phyloP scores from a whole-genome alignment of 2,888 invertebrate species.

The Lithophane leautieri region DNA sequence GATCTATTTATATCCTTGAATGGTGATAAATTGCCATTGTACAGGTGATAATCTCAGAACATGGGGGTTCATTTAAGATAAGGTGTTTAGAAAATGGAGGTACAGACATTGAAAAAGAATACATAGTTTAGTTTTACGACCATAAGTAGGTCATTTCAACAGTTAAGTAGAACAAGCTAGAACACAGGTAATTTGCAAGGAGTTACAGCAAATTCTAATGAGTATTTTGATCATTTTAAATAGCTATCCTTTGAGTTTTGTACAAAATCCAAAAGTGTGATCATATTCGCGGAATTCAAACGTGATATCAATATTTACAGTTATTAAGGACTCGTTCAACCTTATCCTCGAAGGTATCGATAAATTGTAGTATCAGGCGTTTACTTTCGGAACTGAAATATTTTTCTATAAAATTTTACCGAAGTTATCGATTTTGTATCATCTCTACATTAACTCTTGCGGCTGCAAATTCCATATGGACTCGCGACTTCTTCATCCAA shows the following conservation, averaged over 20 bases:
- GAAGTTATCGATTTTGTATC: neutral
- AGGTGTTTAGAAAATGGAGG: neutral
- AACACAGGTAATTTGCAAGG: neutral
- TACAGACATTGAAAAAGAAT: neutral
- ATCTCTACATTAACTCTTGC: neutral
- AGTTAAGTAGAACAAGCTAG: neutral
- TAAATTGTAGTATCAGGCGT: no score
- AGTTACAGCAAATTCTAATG: neutral
- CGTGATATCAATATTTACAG: neutral
- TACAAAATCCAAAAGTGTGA: neutral
- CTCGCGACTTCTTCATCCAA: neutral
- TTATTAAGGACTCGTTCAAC: neutral
- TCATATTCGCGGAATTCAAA: neutral
- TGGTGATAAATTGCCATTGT: conserved; percentile 41
- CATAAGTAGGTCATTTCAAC: neutral
- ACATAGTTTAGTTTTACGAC: neutral
- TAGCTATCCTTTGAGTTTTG: neutral
- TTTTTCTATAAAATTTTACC: no score
- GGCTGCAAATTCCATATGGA: neutral
- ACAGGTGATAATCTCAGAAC: conserved; percentile 25
- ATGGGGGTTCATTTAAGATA: conserved; percentile 42
- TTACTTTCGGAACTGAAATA: no score
- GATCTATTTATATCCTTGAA: conserved; percentile 2
- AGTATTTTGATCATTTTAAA: neutral
- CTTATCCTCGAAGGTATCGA: no score